Evolutionary conservation across 2,888 invertebrate genomes (phyloP), one percentile per base, ranked within the genome.

Genomic region (Oscheius myriophilus): DNA sequence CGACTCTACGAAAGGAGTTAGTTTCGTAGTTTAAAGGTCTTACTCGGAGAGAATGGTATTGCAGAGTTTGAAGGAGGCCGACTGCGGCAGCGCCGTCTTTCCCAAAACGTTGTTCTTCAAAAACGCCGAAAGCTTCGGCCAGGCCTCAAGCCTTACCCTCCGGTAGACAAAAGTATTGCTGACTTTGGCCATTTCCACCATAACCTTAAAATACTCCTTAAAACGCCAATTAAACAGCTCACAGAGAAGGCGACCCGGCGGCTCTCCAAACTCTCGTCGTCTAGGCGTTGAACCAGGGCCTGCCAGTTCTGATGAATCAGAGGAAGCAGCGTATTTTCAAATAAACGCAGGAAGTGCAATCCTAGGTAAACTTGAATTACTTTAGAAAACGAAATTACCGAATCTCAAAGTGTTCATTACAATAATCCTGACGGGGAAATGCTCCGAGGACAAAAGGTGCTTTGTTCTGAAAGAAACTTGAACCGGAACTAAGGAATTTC

Each of bases 231-330:
- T n/a, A n/a, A n/a, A n/a, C n/a, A 26, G 21, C 16, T 4, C 1
- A 71, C 71, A 54, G 65, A 65, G 11, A 78, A 46, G 4, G 75
- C 62, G 16, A 57, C 66, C 12, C 51, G 57, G 21, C 72, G 26
- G 16, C 69, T 58, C 6, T 64, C 55, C 26, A 75, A 54, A 39
- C 79, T 71, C 12, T 68, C 52, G 6, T 73, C 69, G 14, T 73
- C 64, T 25, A 74, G 54, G n/a, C 72, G 71, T 33, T 41, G 21
- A 39, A 78, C 69, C 42, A 83, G 39, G 16, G 75, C 71, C 18
- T 66, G 53, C 83, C 83, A 84, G 55, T 84, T 84, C 68, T 84
- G 83, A 66, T 78, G 74, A n/a, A 77, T 75, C 84, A 84, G 83
- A 45, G 84, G 84, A 16, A 84, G 74, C 0, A 84, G 69, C 21